phyloP scores from a whole-genome alignment of 1,140 invertebrate species.

The Drosophila bocki region DNA sequence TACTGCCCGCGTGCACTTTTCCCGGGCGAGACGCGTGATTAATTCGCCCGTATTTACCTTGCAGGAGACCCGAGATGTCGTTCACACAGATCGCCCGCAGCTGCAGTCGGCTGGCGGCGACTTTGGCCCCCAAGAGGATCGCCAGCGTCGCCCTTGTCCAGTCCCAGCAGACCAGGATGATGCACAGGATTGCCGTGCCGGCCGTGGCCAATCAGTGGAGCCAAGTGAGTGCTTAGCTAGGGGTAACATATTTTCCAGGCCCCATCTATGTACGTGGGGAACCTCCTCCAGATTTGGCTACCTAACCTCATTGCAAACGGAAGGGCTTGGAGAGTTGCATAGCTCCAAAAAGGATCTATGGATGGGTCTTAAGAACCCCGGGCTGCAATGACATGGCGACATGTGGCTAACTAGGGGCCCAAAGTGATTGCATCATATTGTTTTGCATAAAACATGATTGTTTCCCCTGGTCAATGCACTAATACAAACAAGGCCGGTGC shows the following conservation, averaged over 20 bases:
- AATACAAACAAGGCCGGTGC: slow-evolving; percentile 15
- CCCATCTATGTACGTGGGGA: not conserved
- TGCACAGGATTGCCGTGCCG: slow-evolving; percentile 73
- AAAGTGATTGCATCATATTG: slow-evolving; percentile 61
- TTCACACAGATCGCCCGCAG: slow-evolving; percentile 81
- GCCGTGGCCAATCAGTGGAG: slow-evolving; percentile 60
- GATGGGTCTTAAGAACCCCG: not conserved
- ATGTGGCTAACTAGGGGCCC: slow-evolving; percentile 1
- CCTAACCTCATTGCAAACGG: slow-evolving; percentile 73
- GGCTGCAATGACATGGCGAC: no score
- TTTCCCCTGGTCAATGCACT: slow-evolving; percentile 12
- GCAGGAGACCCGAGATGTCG: slow-evolving; percentile 66
- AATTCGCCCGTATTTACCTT: slow-evolving; percentile 22
- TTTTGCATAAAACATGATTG: slow-evolving; percentile 50
- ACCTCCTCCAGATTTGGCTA: slow-evolving; percentile 1
- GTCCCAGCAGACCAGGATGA: slow-evolving; percentile 74
- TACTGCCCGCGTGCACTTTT: not conserved
- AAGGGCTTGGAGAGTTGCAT: not conserved
- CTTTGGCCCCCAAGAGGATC: slow-evolving; percentile 64
- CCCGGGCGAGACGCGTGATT: slow-evolving; percentile 4
- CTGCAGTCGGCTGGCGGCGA: slow-evolving; percentile 75
- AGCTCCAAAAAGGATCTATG: not conserved
- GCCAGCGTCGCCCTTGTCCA: slow-evolving; percentile 49
- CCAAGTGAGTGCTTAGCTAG: slow-evolving; percentile 63
- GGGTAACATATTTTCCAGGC: slow-evolving; percentile 1